Evolutionary conservation across 2,888 invertebrate species (phyloP).

Genomic region (Macrophya alboannulata): DNA sequence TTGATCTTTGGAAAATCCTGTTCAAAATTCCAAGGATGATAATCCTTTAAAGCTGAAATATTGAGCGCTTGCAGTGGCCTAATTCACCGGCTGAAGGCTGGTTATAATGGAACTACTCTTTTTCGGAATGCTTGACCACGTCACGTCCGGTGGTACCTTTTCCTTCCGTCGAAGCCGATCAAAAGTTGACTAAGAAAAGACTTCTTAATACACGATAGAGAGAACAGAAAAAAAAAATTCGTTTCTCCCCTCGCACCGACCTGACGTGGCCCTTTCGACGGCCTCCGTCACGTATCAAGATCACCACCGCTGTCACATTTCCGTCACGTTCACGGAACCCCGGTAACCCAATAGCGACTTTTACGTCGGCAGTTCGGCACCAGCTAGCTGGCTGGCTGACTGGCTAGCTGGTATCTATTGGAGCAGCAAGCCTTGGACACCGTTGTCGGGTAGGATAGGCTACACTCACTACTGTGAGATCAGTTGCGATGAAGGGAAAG

Average conservation of each 20-base stretch:
- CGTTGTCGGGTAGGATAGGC: slow-evolving; percentile 17
- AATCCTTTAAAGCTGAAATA: not conserved
- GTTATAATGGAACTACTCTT: not conserved
- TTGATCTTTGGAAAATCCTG: not conserved
- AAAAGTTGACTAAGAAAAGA: slow-evolving; percentile 7
- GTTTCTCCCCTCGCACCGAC: not conserved
- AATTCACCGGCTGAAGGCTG: not conserved
- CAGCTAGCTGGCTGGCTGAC: not conserved
- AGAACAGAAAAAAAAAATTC: not conserved
- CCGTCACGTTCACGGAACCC: slow-evolving; percentile 54
- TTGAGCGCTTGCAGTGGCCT: not conserved
- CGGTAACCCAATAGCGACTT: slow-evolving; percentile 53
- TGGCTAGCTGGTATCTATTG: not conserved
- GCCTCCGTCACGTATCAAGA: slow-evolving; percentile 28
- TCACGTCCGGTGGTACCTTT: slow-evolving; percentile 18
- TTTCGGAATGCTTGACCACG: slow-evolving; percentile 6
- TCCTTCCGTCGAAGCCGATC: not conserved
- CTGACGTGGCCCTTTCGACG: slow-evolving; percentile 5
- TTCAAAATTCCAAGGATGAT: not conserved
- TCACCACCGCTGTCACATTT: slow-evolving; percentile 47
- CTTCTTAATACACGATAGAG: slow-evolving; percentile 9
- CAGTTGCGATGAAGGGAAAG: not conserved
- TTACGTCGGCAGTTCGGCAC: slow-evolving; percentile 37
- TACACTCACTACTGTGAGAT: slow-evolving; percentile 10
- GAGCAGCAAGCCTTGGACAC: slow-evolving; percentile 1